Evolutionary conservation across 2,888 invertebrate species (phyloP), one percentile per base, ranked within the genome.

Genomic region (Melinaea marsaeus): DNA sequence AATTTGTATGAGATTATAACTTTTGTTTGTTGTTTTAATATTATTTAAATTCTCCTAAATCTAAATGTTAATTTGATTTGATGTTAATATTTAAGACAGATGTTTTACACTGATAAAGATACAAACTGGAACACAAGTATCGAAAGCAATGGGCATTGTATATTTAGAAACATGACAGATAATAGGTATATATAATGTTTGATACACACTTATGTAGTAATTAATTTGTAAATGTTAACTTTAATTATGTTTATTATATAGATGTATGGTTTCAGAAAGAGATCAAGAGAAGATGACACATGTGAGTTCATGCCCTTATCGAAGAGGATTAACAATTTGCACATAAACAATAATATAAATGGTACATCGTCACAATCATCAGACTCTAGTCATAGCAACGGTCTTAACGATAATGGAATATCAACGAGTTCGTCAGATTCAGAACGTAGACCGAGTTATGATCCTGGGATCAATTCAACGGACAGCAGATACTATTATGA

Each of bases 401-500:
- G 82, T 62, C 72, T 85, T 66, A 65, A 75, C 58, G 86, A 86
- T 65, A 85, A 83, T 76, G 81, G 78, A 67, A 81, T 84, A 64
- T 79, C 86, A 55, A 76, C 85, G 60, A 80, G 77, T 65, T 80
- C 86, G 45, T 79, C 85, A 69, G 80, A 84, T 63, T 78, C 83
- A 34, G 84, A 84, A 64, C 79, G 83, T 71, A 82, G 85, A 72
- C 88, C 92, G 13, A 91, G 86, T 69, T 96, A 96, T 81, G 93
- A 93, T 73, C 97, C 97, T 22, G 96, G 96, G 76, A 89, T 97
- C 60, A 93, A 87, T 77, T 94, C 94, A 65, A 85, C 91, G 61
- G 94, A 96, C 76, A 98, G 97, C 91, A 96, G 95, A 37, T 95
- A 95, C 83, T 98, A 97, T 81, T 97, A 95, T 81, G 94, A 95